Percentiles rank a stretch among this genome's conserved stretches.
Evolutionary conservation across 2,797 vertebrate species (phyloP).

Genomic region (Prunella strophiata): DNA sequence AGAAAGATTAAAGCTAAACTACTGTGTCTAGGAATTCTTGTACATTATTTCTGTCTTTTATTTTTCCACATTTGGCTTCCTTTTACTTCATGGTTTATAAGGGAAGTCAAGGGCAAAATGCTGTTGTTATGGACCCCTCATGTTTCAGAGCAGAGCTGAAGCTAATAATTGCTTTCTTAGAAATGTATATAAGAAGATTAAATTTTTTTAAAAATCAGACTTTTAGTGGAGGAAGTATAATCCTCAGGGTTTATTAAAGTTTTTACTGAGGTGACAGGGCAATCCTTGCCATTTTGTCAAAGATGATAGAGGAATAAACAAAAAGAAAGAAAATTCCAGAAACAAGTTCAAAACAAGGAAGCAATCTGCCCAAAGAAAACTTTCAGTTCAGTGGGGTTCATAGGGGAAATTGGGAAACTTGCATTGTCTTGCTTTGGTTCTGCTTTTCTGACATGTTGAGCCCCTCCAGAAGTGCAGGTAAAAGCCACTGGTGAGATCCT

Average conservation of each 20-base stretch:
- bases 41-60: neutral
- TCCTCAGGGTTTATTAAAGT: conserved; percentile 1
- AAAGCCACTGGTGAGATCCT: neutral
- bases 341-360: neutral
- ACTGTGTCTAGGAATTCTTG: neutral
- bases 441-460: neutral
- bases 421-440: neutral
- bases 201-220: neutral
- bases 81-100: conserved; percentile 7
- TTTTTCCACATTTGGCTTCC: neutral
- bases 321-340: neutral
- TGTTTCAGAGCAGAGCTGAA: conserved; percentile 1
- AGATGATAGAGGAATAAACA: conserved; percentile 21
- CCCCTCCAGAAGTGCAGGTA: neutral
- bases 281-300: conserved; percentile 26
- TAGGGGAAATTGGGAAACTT: neutral
- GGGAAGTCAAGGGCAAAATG: neutral
- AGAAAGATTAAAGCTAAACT: neutral
- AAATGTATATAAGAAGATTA: conserved; percentile 45
- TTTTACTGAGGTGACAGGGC: conserved; percentile 20
- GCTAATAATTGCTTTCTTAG: neutral
- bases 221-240: conserved; percentile 16
- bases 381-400: neutral
- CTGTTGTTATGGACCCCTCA: neutral
- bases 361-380: neutral